Percentiles rank a stretch among this genome's conserved stretches.
Conservation (phyloP, 2,113 vertebrate genomes). For the Arvicanthis niloticus region DNA sequence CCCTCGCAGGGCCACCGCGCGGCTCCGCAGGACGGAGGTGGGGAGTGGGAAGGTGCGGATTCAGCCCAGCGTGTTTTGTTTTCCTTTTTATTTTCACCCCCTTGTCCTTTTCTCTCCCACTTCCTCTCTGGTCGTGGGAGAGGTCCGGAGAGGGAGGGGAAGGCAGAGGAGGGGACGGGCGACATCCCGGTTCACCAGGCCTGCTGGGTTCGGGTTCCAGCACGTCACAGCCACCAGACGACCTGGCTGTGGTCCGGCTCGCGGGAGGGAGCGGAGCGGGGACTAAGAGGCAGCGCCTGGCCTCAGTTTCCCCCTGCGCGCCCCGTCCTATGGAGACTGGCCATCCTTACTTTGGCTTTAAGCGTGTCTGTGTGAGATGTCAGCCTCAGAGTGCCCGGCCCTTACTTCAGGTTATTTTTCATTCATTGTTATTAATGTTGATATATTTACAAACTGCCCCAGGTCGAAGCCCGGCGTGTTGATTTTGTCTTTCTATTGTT, state of each 20-base stretch:
- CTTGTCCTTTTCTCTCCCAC: conserved; percentile 72
- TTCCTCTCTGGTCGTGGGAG: conserved; percentile 80
- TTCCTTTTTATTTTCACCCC: not conserved
- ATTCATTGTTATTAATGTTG: not conserved
- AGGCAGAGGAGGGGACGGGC: conserved; percentile 47
- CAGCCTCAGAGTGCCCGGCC: not conserved
- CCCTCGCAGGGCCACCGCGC: conserved; percentile 23
- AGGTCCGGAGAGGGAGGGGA: conserved; percentile 65
- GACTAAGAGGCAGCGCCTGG: not conserved
- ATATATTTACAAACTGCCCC: not conserved
- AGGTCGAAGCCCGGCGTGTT: not conserved
- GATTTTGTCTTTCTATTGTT: not conserved
- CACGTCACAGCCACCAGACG: not conserved
- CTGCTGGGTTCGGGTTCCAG: not conserved
- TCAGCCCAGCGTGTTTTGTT: not conserved
- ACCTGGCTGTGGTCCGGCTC: not conserved
- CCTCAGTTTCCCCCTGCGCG: conserved; percentile 67
- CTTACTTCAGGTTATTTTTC: not conserved
- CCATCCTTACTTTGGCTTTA: not conserved
- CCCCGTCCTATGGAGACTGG: not conserved
- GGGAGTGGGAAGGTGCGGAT: conserved; percentile 50
- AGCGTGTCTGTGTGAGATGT: not conserved
- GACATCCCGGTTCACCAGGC: not conserved
- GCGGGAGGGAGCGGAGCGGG: not conserved
- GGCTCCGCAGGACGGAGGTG: conserved; percentile 4